phyloP scores from a whole-genome alignment of 1,140 invertebrate species.

The Drosophila lowei region DNA sequence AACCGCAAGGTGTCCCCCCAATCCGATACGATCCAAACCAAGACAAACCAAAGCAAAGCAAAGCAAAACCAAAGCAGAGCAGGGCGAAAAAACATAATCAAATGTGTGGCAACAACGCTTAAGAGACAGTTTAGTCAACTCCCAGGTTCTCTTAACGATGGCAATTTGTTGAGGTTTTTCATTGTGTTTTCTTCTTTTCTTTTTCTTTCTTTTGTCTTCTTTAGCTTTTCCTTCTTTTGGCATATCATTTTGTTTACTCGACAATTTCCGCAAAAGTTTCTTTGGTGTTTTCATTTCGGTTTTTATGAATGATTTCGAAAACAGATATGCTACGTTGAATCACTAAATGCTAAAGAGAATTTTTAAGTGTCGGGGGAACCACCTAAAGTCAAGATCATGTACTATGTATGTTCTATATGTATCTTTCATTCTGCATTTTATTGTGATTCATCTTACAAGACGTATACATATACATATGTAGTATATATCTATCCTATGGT shows the following conservation, averaged over 20 bases:
- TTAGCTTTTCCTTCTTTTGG: slow-evolving; percentile 16
- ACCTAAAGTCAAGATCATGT: no score
- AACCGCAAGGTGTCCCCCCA: slow-evolving; percentile 10
- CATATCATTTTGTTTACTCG: slow-evolving; percentile 33
- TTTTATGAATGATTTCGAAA: slow-evolving; percentile 7
- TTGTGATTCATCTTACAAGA: no score
- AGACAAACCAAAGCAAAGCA: no score
- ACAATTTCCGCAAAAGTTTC: slow-evolving; percentile 26
- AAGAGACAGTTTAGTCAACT: slow-evolving; percentile 19
- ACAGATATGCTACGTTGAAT: background rate
- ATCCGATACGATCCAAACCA: no score
- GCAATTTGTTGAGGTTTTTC: slow-evolving; percentile 40
- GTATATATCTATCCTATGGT: no score
- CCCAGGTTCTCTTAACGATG: slow-evolving; percentile 34
- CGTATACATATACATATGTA: no score
- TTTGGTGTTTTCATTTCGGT: background rate
- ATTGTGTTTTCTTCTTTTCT: slow-evolving; percentile 28
- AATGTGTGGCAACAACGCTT: slow-evolving; percentile 5
- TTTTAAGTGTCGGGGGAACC: no score
- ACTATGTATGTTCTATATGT: no score
- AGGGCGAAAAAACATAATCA: background rate
- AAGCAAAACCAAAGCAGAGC: no score
- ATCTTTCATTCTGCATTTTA: no score
- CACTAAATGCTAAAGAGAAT: background rate
- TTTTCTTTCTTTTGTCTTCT: slow-evolving; percentile 19